These are phyloP conservation scores for Acrobasis consociella DNA, from an alignment of 2,888 invertebrate species.

Conservation along the genomic window DNA sequence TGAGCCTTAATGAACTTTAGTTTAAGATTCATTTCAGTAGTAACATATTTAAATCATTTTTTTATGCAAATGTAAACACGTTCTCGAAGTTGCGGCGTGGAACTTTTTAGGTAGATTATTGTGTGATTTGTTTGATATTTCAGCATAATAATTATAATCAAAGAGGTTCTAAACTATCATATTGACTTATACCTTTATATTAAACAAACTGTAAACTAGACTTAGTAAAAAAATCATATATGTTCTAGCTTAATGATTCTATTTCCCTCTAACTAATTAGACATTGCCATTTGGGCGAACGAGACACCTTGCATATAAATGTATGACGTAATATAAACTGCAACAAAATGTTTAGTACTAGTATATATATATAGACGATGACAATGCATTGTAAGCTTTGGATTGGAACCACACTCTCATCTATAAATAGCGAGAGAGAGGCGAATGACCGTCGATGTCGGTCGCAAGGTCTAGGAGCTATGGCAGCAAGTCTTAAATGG, in stretches of 20 bases:
- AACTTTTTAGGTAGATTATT: background rate
- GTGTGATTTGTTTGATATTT: background rate
- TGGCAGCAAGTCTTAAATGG: slow-evolving; percentile 29
- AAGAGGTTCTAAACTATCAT: too few relatives aligned
- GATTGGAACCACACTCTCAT: slow-evolving; percentile 22
- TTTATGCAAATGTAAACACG: background rate
- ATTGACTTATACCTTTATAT: too few relatives aligned
- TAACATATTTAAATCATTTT: slow-evolving; percentile 1
- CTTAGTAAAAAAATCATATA: too few relatives aligned
- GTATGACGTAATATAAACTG: too few relatives aligned
- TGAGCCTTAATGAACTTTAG: background rate
- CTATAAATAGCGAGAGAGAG: slow-evolving; percentile 61
- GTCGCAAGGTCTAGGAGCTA: slow-evolving; percentile 50
- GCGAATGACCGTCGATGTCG: slow-evolving; percentile 48
- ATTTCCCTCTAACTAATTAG: too few relatives aligned
- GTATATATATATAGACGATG: background rate
- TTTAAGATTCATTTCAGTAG: slow-evolving; percentile 6
- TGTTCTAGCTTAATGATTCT: too few relatives aligned
- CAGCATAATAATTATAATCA: too few relatives aligned
- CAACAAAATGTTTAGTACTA: too few relatives aligned
- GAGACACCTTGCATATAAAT: too few relatives aligned
- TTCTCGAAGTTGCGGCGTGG: slow-evolving; percentile 11
- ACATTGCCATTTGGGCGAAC: too few relatives aligned
- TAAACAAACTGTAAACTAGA: too few relatives aligned
- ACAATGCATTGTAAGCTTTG: background rate